These are phyloP conservation scores for Tubiluchus corallicola DNA, from an alignment of 2,888 invertebrate genomes.

Conservation along the genomic window DNA sequence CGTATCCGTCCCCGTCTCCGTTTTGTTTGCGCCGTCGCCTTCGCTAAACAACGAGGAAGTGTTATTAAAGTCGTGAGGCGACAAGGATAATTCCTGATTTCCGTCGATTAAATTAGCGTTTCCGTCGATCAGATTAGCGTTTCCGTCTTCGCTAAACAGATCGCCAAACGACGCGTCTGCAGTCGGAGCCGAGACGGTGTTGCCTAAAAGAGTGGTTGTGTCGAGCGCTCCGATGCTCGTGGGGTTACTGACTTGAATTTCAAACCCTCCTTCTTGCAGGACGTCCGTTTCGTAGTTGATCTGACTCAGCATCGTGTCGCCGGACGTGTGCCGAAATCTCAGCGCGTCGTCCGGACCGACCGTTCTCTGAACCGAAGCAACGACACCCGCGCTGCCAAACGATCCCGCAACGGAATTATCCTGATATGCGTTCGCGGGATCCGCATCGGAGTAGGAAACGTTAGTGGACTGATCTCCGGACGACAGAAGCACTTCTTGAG, in stretches of 20 bases:
- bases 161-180: conserved; percentile 19
- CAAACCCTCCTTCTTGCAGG: conserved; percentile 26
- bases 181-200: conserved; percentile 10
- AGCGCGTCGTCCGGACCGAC: conserved; percentile 16
- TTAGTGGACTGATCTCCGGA: background rate
- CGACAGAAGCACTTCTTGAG: background rate
- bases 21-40: background rate
- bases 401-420: no score
- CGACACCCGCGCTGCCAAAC: background rate
- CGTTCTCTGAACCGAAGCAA: background rate
- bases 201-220: conserved; percentile 17
- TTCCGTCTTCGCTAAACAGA: conserved; percentile 26
- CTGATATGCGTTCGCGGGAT: background rate
- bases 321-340: conserved; percentile 20
- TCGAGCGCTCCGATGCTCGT: conserved; percentile 18
- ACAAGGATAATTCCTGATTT: conserved; percentile 18
- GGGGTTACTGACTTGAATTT: conserved; percentile 19
- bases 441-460: background rate
- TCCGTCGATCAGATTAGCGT: conserved; percentile 22
- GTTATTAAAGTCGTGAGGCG: conserved; percentile 22
- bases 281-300: conserved; percentile 27
- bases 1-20: background rate
- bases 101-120: no score
- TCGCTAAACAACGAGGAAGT: background rate
- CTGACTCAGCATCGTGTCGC: conserved; percentile 30